A percentile compares a stretch with the other conserved stretches of the same genome.
Evolutionary conservation across 2,113 vertebrate species (phyloP).

Genomic region (Aegotheles bennettii): DNA sequence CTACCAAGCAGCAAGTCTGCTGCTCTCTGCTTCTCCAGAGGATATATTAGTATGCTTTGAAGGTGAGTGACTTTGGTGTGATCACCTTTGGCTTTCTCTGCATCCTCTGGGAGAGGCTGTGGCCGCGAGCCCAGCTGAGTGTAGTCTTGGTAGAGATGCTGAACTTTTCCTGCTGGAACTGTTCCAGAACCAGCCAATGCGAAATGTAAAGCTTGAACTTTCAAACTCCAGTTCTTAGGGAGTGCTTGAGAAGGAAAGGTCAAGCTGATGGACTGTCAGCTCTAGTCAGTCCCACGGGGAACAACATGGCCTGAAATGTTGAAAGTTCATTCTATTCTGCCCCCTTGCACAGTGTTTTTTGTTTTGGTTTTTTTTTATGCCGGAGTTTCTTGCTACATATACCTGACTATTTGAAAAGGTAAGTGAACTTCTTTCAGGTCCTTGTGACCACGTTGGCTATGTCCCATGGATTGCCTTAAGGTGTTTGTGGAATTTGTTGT

Average conservation of each 20-base stretch:
- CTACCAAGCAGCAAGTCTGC: neutral
- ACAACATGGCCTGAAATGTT: neutral
- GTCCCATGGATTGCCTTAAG: neutral
- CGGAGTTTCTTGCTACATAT: neutral
- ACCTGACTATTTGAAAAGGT: neutral
- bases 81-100: neutral
- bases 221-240: neutral
- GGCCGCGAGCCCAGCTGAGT: neutral
- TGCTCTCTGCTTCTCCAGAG: neutral
- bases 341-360: neutral
- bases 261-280: slow-evolving; percentile 34
- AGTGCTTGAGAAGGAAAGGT: neutral
- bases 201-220: slow-evolving; percentile 36
- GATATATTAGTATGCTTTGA: neutral
- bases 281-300: slow-evolving; percentile 17
- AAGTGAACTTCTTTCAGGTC: neutral
- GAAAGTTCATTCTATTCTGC: slow-evolving; percentile 12
- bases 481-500: neutral
- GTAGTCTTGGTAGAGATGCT: neutral
- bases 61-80: neutral
- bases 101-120: neutral
- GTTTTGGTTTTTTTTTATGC: neutral
- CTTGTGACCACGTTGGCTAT: neutral
- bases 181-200: neutral
- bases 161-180: neutral